These are phyloP conservation scores for Agrotis puta DNA, from an alignment of 2,888 invertebrate species.

Conservation along the genomic window DNA sequence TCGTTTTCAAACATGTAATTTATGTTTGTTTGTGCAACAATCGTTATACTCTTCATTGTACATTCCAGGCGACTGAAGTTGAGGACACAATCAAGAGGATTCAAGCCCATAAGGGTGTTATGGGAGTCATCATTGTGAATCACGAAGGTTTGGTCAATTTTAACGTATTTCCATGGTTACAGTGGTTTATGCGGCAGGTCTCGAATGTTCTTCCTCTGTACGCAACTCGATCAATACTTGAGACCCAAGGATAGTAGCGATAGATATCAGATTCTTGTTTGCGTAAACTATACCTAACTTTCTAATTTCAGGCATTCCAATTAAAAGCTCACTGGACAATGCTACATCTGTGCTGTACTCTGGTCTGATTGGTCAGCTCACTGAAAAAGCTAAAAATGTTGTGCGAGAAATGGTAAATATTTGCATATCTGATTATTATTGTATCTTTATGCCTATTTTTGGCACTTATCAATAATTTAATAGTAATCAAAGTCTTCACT, in stretches of 20 bases:
- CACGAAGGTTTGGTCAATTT: conserved; percentile 95
- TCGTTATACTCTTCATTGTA: conserved; percentile 26
- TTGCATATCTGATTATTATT: not conserved
- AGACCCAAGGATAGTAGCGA: not conserved
- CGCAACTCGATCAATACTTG: conserved; percentile 35
- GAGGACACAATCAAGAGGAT: conserved; percentile 99
- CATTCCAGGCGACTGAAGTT: conserved; percentile 94
- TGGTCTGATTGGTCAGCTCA: conserved; percentile 97
- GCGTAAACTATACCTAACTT: conserved; percentile 42
- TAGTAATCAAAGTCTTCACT: no score
- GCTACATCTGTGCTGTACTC: conserved; percentile 99
- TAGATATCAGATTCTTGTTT: not conserved
- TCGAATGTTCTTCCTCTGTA: conserved; percentile 6
- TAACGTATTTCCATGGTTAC: conserved; percentile 69
- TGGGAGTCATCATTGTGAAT: conserved; percentile 99
- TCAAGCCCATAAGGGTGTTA: conserved; percentile 98
- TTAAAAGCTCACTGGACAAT: conserved; percentile 98
- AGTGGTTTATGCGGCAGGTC: conserved; percentile 31
- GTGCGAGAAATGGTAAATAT: conserved; percentile 95
- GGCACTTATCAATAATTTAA: no score
- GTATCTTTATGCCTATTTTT: not conserved
- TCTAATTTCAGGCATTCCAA: conserved; percentile 94
- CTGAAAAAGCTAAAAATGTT: conserved; percentile 98
- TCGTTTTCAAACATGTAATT: not conserved
- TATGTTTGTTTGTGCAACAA: conserved; percentile 2